Conservation (phyloP, 2,888 invertebrate genomes). For the Leptogaster cylindrica region DNA sequence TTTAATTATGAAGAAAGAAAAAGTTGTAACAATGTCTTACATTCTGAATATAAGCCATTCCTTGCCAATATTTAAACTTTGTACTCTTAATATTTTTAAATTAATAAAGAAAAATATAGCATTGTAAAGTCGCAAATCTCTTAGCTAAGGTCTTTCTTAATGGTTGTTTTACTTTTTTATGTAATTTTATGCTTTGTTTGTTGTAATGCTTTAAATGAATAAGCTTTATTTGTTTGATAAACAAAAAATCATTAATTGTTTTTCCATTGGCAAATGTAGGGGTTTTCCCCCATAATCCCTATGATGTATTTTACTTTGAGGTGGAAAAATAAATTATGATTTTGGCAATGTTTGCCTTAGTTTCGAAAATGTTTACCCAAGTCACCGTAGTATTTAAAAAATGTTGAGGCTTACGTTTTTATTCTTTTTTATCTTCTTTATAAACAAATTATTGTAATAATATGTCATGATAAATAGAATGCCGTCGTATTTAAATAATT, state of each 20-base stretch:
- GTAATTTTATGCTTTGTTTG: slow-evolving; percentile 25
- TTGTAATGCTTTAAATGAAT: slow-evolving; percentile 25
- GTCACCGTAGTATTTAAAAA: not conserved
- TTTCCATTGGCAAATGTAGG: not conserved
- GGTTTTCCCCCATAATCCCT: not conserved
- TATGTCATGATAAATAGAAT: slow-evolving; percentile 23
- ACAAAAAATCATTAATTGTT: slow-evolving; percentile 15
- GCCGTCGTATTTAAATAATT: slow-evolving; percentile 29
- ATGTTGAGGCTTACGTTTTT: not conserved
- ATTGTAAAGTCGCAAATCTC: slow-evolving; percentile 27
- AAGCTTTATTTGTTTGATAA: too few species aligned
- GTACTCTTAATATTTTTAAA: slow-evolving; percentile 16
- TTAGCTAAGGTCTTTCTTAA: slow-evolving; percentile 23
- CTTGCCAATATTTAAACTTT: slow-evolving; percentile 50
- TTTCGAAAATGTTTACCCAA: not conserved
- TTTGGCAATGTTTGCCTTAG: slow-evolving; percentile 11
- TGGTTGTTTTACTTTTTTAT: slow-evolving; percentile 28
- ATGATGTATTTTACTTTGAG: not conserved
- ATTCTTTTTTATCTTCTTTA: slow-evolving; percentile 10
- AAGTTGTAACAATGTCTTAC: slow-evolving; percentile 49
- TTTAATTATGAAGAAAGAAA: too few species aligned
- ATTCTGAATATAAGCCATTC: slow-evolving; percentile 52
- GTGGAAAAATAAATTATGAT: not conserved
- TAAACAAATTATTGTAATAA: slow-evolving; percentile 16
- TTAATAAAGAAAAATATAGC: slow-evolving; percentile 20